Percentiles rank a stretch among this genome's conserved stretches.
These are phyloP conservation scores for Eupithecia abbreviata DNA, from an alignment of 2,888 invertebrate species.

Conservation along the genomic window DNA sequence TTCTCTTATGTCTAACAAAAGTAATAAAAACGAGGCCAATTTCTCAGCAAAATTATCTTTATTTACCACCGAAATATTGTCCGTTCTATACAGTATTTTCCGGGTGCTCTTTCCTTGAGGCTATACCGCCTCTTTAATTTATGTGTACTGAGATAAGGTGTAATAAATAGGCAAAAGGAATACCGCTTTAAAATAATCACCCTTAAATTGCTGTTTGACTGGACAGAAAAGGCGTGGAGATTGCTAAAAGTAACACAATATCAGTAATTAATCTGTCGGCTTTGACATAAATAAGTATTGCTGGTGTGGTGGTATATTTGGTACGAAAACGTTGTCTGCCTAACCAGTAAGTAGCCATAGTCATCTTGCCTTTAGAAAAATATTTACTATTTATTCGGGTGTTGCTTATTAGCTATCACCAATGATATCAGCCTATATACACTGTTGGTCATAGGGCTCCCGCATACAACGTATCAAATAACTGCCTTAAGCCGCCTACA, in stretches of 20 bases:
- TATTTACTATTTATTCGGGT: neutral
- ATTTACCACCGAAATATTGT: slow-evolving; percentile 29
- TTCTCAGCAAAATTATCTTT: slow-evolving; percentile 20
- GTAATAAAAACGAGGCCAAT: neutral
- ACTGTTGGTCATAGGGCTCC: too few relatives aligned
- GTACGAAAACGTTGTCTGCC: too few relatives aligned
- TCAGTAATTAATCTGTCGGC: neutral
- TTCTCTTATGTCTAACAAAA: neutral
- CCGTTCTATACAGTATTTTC: slow-evolving; percentile 25
- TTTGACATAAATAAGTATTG: neutral
- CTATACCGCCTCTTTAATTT: slow-evolving; percentile 54
- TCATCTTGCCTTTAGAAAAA: too few relatives aligned
- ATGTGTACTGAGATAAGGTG: slow-evolving; percentile 62
- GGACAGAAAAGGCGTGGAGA: slow-evolving; percentile 43
- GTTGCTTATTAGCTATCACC: neutral
- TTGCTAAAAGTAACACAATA: neutral
- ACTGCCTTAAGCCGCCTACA: too few relatives aligned
- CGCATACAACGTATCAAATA: too few relatives aligned
- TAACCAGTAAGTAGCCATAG: too few relatives aligned
- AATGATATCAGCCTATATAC: too few relatives aligned
- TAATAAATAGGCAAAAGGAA: slow-evolving; percentile 64
- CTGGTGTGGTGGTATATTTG: too few relatives aligned
- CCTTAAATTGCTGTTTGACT: slow-evolving; percentile 57
- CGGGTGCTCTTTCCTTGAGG: slow-evolving; percentile 45
- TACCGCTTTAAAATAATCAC: slow-evolving; percentile 67